These are phyloP conservation scores for Pagetopsis macropterus DNA, from an alignment of 2,797 vertebrate genomes.

Conservation along the genomic window DNA sequence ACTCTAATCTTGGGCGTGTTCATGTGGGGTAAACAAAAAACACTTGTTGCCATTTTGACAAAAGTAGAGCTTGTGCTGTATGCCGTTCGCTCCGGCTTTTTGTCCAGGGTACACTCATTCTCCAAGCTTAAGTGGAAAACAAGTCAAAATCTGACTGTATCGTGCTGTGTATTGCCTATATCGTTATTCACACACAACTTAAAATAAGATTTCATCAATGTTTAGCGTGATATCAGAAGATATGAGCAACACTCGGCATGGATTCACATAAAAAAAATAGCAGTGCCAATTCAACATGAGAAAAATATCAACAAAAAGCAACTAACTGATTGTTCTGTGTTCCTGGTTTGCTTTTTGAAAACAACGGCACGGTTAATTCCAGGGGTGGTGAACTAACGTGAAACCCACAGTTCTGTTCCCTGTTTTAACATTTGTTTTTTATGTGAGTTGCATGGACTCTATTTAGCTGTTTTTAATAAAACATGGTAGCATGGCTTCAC, in stretches of 20 bases:
- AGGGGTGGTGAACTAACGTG: conserved; percentile 15
- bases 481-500: conserved; percentile 71
- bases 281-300: conserved; percentile 27
- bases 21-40: neutral
- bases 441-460: conserved; percentile 76
- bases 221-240: conserved; percentile 60
- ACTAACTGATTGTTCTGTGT: conserved; percentile 31
- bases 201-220: conserved; percentile 59
- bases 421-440: conserved; percentile 24
- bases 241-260: conserved; percentile 67
- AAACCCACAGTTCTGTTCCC: conserved; percentile 45
- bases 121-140: conserved; percentile 22
- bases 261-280: conserved; percentile 32
- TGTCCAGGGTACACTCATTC: conserved; percentile 30
- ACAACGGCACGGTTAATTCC: conserved; percentile 12
- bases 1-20: conserved; percentile 21
- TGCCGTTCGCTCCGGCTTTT: conserved; percentile 7
- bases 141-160: conserved; percentile 42
- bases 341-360: conserved; percentile 30
- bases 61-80: conserved; percentile 33
- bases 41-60: conserved; percentile 33
- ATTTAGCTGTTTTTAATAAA: conserved; percentile 58
- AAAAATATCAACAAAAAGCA: conserved; percentile 11
- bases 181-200: conserved; percentile 55
- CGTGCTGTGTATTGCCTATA: conserved; percentile 68